Conservation (phyloP, 2,797 vertebrate genomes). For the Sebastes ruberrimus region DNA sequence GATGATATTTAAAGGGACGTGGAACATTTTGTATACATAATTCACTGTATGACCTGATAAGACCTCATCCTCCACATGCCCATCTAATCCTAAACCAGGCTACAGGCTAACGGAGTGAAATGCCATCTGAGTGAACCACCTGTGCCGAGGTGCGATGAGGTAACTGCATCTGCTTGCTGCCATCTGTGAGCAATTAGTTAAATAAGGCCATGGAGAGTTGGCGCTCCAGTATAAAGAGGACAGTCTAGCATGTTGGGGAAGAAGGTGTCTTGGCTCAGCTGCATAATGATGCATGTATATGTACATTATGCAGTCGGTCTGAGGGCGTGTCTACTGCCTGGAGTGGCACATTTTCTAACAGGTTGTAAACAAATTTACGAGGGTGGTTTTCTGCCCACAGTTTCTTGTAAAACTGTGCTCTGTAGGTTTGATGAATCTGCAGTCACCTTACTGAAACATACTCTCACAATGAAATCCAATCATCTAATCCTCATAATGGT, state of each 20-base stretch:
- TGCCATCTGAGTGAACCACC: conserved; percentile 66
- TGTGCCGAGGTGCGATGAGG: conserved; percentile 61
- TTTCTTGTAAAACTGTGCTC: neutral
- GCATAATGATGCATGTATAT: neutral
- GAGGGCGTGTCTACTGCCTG: neutral
- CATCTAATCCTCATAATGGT: neutral
- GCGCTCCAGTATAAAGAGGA: conserved; percentile 55
- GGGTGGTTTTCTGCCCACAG: neutral
- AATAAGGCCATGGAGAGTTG: conserved; percentile 63
- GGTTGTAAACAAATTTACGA: neutral
- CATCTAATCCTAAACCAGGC: conserved; percentile 39
- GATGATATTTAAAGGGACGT: neutral
- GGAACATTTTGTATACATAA: conserved; percentile 2
- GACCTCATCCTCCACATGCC: conserved; percentile 17
- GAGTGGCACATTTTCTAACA: neutral
- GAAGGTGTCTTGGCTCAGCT: neutral
- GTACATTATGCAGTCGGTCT: neutral
- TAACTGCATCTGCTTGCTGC: conserved; percentile 62
- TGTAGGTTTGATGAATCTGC: neutral
- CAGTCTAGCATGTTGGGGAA: conserved; percentile 11
- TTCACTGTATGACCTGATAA: neutral
- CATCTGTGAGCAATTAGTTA: conserved; percentile 76
- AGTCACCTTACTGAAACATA: neutral
- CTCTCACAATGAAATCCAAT: neutral
- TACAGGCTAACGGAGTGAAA: conserved; percentile 51